Evolutionary conservation across 2,888 invertebrate genomes (phyloP).

Genomic region (Parochlus steinenii): DNA sequence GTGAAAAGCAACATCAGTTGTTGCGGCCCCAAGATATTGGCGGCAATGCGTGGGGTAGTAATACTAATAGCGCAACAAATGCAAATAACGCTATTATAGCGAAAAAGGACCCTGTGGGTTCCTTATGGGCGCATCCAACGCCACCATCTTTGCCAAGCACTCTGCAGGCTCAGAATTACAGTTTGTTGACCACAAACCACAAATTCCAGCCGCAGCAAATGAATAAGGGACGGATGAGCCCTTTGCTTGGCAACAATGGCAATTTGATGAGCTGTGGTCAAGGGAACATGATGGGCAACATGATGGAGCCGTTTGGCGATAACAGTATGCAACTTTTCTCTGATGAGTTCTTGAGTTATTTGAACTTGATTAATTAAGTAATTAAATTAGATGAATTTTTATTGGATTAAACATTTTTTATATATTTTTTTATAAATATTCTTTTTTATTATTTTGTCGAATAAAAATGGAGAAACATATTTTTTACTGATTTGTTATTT

Average conservation of each 20-base stretch:
- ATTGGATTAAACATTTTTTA: slow-evolving; percentile 25
- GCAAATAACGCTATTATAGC: slow-evolving; percentile 18
- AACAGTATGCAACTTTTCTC: slow-evolving; percentile 37
- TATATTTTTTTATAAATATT: slow-evolving; percentile 14
- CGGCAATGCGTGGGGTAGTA: slow-evolving; percentile 25
- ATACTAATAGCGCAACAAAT: slow-evolving; percentile 14
- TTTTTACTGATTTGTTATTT: slow-evolving; percentile 14
- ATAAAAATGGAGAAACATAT: slow-evolving; percentile 3
- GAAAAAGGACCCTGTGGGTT: slow-evolving; percentile 12
- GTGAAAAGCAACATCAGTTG: slow-evolving; percentile 13
- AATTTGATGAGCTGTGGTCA: neutral
- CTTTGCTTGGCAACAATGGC: neutral
- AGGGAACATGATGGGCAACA: slow-evolving; percentile 16
- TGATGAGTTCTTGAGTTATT: slow-evolving; percentile 42
- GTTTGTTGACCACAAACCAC: slow-evolving; percentile 4
- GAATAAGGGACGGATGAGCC: neutral
- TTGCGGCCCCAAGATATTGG: slow-evolving; percentile 19
- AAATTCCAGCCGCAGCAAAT: slow-evolving; percentile 6
- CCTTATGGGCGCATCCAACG: slow-evolving; percentile 14
- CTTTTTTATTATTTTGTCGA: slow-evolving; percentile 8
- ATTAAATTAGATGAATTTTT: slow-evolving; percentile 17
- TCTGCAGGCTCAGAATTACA: slow-evolving; percentile 10
- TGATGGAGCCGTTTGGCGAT: slow-evolving; percentile 6
- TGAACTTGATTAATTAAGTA: slow-evolving; percentile 40
- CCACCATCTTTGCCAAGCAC: slow-evolving; percentile 9